phyloP scores from a whole-genome alignment of 2,113 vertebrate genomes.

The Nothobranchius furzeri region DNA sequence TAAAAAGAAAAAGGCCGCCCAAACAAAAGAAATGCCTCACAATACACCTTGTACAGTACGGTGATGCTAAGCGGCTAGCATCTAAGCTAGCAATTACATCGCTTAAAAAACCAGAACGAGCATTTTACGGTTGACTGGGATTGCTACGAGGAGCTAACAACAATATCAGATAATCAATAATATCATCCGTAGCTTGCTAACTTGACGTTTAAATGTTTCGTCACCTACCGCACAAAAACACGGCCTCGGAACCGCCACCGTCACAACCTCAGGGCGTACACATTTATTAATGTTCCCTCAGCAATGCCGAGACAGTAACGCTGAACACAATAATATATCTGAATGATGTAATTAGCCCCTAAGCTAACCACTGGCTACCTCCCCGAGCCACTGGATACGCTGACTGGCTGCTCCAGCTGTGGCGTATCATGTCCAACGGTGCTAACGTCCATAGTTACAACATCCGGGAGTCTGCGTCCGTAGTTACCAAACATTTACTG shows the following conservation, averaged over 20 bases:
- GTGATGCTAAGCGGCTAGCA: neutral
- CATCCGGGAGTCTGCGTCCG: constrained; percentile 60
- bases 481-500: constrained; percentile 44
- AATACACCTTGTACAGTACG: accelerated
- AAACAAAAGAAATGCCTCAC: neutral
- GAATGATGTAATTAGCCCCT: neutral
- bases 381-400: constrained; percentile 27
- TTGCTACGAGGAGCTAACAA: neutral
- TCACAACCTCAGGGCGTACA: constrained; percentile 24
- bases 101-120: neutral
- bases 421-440: constrained; percentile 31
- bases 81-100: neutral
- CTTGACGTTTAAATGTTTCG: constrained; percentile 7
- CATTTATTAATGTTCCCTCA: constrained; percentile 25
- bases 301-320: constrained; percentile 7
- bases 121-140: neutral
- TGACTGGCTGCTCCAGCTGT: constrained; percentile 57
- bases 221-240: constrained; percentile 58
- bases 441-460: constrained; percentile 55
- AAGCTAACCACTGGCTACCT: constrained; percentile 51
- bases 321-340: neutral
- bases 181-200: constrained; percentile 30
- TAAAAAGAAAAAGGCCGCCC: constrained; percentile 28
- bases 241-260: constrained; percentile 49
- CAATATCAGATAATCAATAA: constrained; percentile 4